These are phyloP conservation scores for Eurosta solidaginis DNA, from an alignment of 1,140 invertebrate species.

Conservation along the genomic window DNA sequence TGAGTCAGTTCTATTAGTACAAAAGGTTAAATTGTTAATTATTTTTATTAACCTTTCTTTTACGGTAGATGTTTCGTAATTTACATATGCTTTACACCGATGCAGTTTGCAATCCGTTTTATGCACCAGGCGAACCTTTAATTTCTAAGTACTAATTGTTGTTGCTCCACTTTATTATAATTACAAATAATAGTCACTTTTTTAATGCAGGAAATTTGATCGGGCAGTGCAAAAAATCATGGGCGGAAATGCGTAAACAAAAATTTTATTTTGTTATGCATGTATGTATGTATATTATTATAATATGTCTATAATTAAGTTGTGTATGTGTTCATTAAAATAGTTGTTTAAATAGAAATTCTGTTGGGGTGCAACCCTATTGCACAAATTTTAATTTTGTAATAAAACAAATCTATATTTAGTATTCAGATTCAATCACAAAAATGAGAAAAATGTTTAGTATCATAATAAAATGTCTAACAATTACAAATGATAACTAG, in stretches of 20 bases:
- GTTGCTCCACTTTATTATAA: too few species aligned
- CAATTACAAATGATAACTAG: too few species aligned
- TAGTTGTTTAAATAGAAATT: too few species aligned
- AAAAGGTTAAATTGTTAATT: background rate
- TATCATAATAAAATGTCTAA: too few species aligned
- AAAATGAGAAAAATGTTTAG: too few species aligned
- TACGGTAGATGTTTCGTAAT: slow-evolving; percentile 81
- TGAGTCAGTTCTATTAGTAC: slow-evolving; percentile 61
- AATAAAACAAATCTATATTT: background rate
- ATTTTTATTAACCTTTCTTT: slow-evolving; percentile 31
- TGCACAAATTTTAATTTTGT: too few species aligned
- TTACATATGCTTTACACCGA: slow-evolving; percentile 90
- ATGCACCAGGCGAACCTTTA: slow-evolving; percentile 84
- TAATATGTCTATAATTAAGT: too few species aligned
- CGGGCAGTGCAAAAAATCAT: slow-evolving; percentile 68
- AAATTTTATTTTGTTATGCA: background rate
- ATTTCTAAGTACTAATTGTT: slow-evolving; percentile 82
- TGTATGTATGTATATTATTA: too few species aligned
- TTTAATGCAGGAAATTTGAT: slow-evolving; percentile 67
- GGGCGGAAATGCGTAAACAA: slow-evolving; percentile 58
- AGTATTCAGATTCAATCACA: background rate
- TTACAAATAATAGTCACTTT: too few species aligned
- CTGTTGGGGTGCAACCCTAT: too few species aligned
- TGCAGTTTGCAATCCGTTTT: slow-evolving; percentile 93
- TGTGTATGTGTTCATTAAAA: too few species aligned